Evolutionary conservation across 1,140 invertebrate genomes (phyloP), one percentile per base, ranked within the genome.

Genomic region (Platyscapa corneri): DNA sequence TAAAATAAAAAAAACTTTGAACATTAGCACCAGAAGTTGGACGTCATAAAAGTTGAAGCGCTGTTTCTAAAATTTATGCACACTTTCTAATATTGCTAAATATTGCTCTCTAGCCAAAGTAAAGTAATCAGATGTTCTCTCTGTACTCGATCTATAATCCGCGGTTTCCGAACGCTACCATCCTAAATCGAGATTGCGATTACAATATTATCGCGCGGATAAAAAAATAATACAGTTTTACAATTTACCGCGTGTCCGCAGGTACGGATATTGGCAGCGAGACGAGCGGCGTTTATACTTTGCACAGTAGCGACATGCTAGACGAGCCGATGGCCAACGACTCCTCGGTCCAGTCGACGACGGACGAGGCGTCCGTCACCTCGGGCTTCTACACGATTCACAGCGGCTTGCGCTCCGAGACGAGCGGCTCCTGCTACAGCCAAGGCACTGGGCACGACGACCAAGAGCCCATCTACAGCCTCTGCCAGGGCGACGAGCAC

Each of bases 201-300:
- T 53, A 53, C 2, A 53, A 53, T 53, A 53, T 53, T 2, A 53
- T 18, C 16, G 18, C 10, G 56, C 23, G 10, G 18, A 56, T 56
- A 16, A 60, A 27, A 60, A 27, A 3, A 1, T 23, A 10, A 60
- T 14, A 2, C 20, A 23, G 27, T 7, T 27, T 60, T 60, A 20
- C 53, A 27, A 60, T 27, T 60, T 60, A 27, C 5, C 12, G 5
- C 12, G 86, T 89, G n/a, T 46, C 1, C 23, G 60, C 74, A 90
- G 91, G 89, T 64, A 92, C 91, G 0, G 93, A 93, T 56, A 92
- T 93, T 23, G 91, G 89, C 12, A 97, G 96, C 78, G 96, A 97
- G 90, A 97, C 96, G 0, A 96, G 96, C 86, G 96, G 96, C 0
- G 95, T 97, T 0, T 97, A 97, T 86, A 97, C 96, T 0, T 94